Percentiles rank a stretch among this genome's conserved stretches.
Conservation (phyloP, 2,113 vertebrate species). For the Silurus asotus region DNA sequence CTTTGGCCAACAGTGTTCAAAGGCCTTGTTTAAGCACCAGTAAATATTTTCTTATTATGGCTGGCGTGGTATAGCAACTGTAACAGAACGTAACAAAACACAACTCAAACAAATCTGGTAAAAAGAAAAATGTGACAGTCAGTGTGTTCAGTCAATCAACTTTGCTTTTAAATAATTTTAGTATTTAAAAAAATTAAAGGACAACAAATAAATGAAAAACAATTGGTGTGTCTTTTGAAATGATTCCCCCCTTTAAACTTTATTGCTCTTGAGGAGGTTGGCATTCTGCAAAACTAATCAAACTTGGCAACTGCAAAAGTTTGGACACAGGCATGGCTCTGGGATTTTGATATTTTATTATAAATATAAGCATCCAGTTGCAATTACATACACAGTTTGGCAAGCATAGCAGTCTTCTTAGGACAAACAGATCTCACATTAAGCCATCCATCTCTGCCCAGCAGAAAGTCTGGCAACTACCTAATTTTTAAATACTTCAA, state of each 20-base stretch:
- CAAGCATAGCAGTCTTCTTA: not conserved
- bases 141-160: no score
- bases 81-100: not conserved
- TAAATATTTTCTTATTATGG: conserved; percentile 12
- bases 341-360: not conserved
- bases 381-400: not conserved
- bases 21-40: not conserved
- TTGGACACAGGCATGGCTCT: not conserved
- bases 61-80: not conserved
- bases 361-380: not conserved
- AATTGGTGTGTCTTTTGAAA: not conserved
- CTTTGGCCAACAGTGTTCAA: conserved; percentile 1
- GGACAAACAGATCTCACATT: not conserved
- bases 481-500: not conserved
- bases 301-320: not conserved
- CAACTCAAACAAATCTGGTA: not conserved
- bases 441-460: not conserved
- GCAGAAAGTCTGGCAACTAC: not conserved
- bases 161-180: not conserved
- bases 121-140: not conserved
- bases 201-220: not conserved
- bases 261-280: not conserved
- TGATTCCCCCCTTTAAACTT: not conserved
- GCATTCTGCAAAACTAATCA: not conserved
- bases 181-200: not conserved